Base-by-base conservation (phyloP, 2,113 vertebrate species). In the Rhinoptilus africanus region DNA sequence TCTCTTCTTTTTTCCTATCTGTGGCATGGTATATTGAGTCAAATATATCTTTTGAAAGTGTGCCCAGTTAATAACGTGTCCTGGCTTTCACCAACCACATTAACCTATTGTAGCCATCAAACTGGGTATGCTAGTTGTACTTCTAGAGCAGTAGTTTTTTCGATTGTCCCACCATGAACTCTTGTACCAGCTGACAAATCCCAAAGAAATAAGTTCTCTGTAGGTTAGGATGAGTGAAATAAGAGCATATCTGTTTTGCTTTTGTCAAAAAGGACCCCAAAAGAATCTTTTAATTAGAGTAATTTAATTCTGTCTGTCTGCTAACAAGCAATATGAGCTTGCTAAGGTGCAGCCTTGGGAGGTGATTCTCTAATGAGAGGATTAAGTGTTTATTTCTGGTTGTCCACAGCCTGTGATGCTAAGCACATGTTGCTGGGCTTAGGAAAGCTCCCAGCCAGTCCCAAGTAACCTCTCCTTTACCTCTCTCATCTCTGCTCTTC, bases 361-460 rank as follows among this genome's bases (percentile, higher is more conserved):
- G 93, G 63, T 95, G 86, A 95, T 89, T 51, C 66, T 91, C 83
- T 96, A 69, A 91, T 56, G 87, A 85, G 78, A 78, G 89, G 92
- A 91, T 97, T 96, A 96, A 53, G 32, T 94, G 85, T 85, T 95
- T 97, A 91, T 95, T 97, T 95, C 82, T 95, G 88, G 85, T 87
- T 95, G 91, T 83, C 57, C 56, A 14, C n/a, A 75, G 88, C 54
- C 85, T 91, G 48, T 76, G 91, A 50, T 57, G 66, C 64, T 72
- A 43, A 86, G 75, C 35, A 74, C 28, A 4, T 87, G 82, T 77
- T 3, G 1, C 30, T 85, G 73, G 26, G 35, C 15, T 1, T 68
- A 27, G 45, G 79, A 89, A 73, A 64, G 21, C 50, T 87, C 79
- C 71, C 34, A 34, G 51, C 47, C 35, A 68, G n/a, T 56, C 34